Evolutionary conservation across 2,797 vertebrate species (phyloP), one percentile per base, ranked within the genome.

Genomic region (Protosalanx chinensis): DNA sequence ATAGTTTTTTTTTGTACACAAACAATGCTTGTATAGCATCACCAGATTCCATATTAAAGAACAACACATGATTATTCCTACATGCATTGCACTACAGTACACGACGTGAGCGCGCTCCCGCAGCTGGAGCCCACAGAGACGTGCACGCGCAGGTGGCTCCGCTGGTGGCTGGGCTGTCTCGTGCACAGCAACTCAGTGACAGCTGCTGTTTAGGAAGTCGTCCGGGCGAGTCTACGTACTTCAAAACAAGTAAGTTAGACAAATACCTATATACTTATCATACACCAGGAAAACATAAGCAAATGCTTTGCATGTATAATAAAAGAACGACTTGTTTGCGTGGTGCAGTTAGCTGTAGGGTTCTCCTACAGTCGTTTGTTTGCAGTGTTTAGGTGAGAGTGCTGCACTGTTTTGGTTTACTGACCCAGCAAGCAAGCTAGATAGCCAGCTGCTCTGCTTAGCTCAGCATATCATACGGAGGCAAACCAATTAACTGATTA

Each of bases 211-310:
- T 46, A 78, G 64, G 73, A 67, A 76, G 76, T 67, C 74, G 61
- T 30, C 74, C 64, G 69, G 67, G 67, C 62, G 66, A 64, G 51
- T 62, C 51, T n/a, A 79, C 74, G 35, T 27, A 75, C 77, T 83
- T 72, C 67, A n/a, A 58, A 78, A 81, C 86, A 88, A 92, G 91
- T 93, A 91, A 91, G 91, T 90, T 89, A n/a, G 83, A 46, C 41
- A 12, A 46, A 12, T 46, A 46, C 2, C 41, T 46, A 13, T 46
- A 46, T 46, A 46, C 0, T 59, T 79, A 64, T 18, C 60, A 27
- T 46, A n/a, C 4, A 4, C 64, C 0, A 10, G 37, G n/a, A 68
- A 30, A 1, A 56, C 16, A 32, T 67, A 30, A 15, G 35, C 27
- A 58, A 33, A 57, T 58, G 5, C 30, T 10, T 58, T 51, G 32